phyloP scores from a whole-genome alignment of 30 jellyfish, hydroid and myxozoan genomes.

The Pelagia noctiluca region DNA sequence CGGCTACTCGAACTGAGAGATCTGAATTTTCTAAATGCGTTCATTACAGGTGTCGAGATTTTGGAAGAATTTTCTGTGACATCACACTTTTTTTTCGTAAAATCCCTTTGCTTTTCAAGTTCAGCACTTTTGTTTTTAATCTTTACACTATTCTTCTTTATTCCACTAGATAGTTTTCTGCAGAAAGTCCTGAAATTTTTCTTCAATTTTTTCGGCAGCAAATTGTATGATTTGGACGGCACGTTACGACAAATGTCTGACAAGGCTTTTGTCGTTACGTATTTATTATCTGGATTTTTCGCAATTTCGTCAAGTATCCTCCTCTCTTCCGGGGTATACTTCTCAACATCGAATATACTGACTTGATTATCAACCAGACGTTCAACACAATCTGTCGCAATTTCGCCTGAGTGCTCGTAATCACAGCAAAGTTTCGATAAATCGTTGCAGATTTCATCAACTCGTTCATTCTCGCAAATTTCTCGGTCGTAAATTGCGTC shows the following conservation, averaged over 20 bases:
- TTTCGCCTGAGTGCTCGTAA: not conserved
- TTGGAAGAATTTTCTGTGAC: not conserved
- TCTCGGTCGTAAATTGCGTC: not conserved
- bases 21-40: too few species aligned
- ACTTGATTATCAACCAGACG: not conserved
- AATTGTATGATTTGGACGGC: not conserved
- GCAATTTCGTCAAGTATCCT: constrained; percentile 20
- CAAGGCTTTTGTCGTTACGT: constrained; percentile 69
- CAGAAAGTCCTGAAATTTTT: not conserved
- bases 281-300: constrained; percentile 56
- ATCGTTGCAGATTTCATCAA: not conserved
- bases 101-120: not conserved
- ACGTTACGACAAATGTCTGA: constrained; percentile 62
- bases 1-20: not conserved
- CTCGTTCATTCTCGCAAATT: not conserved
- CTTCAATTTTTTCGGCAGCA: not conserved
- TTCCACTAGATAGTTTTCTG: not conserved
- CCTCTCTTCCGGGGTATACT: constrained; percentile 36
- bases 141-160: not conserved
- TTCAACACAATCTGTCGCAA: not conserved
- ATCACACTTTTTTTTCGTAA: not conserved
- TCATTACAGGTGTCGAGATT: not conserved
- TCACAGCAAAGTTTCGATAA: not conserved
- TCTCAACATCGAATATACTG: constrained; percentile 3
- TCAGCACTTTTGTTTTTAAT: not conserved